phyloP scores from a whole-genome alignment of 1,140 invertebrate genomes.

The Lamellibrachia luymesi region DNA sequence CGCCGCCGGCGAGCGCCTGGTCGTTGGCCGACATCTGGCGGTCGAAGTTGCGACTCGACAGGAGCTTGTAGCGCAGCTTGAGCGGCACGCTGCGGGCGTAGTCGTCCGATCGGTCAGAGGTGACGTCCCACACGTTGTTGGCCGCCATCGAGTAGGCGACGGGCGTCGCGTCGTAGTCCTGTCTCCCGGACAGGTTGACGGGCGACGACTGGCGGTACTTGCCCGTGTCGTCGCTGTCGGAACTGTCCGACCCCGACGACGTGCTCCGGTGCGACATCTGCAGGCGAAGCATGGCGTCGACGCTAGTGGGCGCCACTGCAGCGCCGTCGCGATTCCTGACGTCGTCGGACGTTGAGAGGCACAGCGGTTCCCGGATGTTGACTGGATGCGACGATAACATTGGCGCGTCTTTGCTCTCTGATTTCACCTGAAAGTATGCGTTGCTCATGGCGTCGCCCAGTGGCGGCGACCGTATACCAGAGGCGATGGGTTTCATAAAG shows the following conservation, averaged over 20 bases:
- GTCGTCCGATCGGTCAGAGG: background rate
- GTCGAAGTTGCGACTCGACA: slow-evolving; percentile 76
- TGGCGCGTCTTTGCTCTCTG: background rate
- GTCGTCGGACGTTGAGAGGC: background rate
- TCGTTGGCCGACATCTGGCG: slow-evolving; percentile 57
- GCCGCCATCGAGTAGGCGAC: background rate
- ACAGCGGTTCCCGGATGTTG: background rate
- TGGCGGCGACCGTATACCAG: background rate
- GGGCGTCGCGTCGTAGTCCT: background rate
- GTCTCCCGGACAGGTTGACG: background rate
- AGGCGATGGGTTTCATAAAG: background rate
- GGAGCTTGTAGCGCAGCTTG: slow-evolving; percentile 88
- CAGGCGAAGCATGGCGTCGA: background rate
- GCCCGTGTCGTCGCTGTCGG: background rate
- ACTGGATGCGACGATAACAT: background rate
- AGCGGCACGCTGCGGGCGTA: slow-evolving; percentile 65
- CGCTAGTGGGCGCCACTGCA: background rate
- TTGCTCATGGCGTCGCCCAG: background rate
- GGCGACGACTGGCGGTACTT: background rate
- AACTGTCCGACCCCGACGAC: background rate
- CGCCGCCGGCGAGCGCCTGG: slow-evolving; percentile 66
- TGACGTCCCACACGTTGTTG: background rate
- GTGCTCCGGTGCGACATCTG: background rate
- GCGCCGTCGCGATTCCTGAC: background rate
- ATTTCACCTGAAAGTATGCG: background rate